Conservation (phyloP, 2,888 invertebrate genomes). For the Aporophyla lueneburgensis region DNA sequence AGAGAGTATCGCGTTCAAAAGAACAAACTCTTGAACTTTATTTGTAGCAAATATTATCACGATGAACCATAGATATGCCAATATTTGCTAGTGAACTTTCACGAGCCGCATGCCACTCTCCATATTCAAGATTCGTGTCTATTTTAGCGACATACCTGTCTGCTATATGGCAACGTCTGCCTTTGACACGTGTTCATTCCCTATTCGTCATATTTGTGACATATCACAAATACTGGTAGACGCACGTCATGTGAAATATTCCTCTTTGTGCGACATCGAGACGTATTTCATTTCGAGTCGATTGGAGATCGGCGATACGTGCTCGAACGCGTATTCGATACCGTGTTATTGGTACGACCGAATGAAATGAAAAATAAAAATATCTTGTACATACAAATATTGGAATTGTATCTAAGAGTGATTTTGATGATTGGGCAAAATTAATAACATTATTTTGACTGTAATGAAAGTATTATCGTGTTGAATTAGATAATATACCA, state of each 20-base stretch:
- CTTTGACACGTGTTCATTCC: constrained; percentile 9
- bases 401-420: neutral
- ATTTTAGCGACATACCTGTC: neutral
- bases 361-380: constrained; percentile 12
- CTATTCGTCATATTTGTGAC: constrained; percentile 7
- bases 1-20: too few species aligned
- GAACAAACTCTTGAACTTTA: too few species aligned
- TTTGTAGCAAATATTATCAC: too few species aligned
- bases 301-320: constrained; percentile 43
- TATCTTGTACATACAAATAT: neutral
- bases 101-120: neutral
- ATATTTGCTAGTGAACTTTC: neutral
- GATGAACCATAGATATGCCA: neutral
- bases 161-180: neutral
- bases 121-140: neutral
- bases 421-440: neutral
- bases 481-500: too few species aligned
- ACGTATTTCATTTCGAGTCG: constrained; percentile 38
- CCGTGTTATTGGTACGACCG: neutral
- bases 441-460: too few species aligned
- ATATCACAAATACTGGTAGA: constrained; percentile 20
- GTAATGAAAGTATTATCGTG: too few species aligned
- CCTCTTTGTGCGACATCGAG: constrained; percentile 27
- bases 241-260: constrained; percentile 25
- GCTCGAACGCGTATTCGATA: constrained; percentile 15